Base-by-base conservation (phyloP, 2,113 vertebrate genomes). In the Mirza zaza region DNA sequence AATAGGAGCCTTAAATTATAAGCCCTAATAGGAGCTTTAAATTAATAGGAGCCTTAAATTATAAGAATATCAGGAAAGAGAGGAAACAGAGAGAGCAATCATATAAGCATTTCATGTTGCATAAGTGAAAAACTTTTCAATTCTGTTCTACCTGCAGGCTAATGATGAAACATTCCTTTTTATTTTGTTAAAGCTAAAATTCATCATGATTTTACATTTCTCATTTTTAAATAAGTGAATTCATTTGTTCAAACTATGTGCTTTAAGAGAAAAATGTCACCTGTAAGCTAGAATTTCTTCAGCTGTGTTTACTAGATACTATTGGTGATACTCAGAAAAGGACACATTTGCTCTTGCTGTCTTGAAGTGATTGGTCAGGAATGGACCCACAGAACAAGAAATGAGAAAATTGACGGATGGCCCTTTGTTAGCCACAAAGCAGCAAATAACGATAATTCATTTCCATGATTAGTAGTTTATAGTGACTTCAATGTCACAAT, bases 221-320 rank as follows among this genome's bases (percentile, higher is more conserved):
- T 91, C 79, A 96, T 97, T 97, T 96, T 92, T 39, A 90, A 48
- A 25, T 73, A 87, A 67, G 73, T 59, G 15, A 79, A 45, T 85
- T 85, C 48, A 70, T 71, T 36, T 11, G 39, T 4, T 32, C 25
- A 36, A 71, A 29, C 29, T 75, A 10, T 57, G 21, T 71, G 23
- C 29, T 91, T 82, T 91, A 57, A 55, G 80, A 80, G 18, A 77
- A 88, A 88, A 94, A 34, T 73, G 55, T 27, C 71, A 55, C 80
- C n/a, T 15, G 20, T 52, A 70, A 68, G 18, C 42, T 76, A 21
- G 34, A 55, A 77, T 90, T 59, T 36, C 76, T 80, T 83, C 25
- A 70, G 20, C 68, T 59, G 8, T 25, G 27, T 88, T 81, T 87
- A 52, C 10, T 61, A 2, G 32, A 8, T 15, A 34, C 25, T 50